Evolutionary conservation across 2,797 vertebrate genomes (phyloP).

Genomic region (Lepilemur septentrionalis): DNA sequence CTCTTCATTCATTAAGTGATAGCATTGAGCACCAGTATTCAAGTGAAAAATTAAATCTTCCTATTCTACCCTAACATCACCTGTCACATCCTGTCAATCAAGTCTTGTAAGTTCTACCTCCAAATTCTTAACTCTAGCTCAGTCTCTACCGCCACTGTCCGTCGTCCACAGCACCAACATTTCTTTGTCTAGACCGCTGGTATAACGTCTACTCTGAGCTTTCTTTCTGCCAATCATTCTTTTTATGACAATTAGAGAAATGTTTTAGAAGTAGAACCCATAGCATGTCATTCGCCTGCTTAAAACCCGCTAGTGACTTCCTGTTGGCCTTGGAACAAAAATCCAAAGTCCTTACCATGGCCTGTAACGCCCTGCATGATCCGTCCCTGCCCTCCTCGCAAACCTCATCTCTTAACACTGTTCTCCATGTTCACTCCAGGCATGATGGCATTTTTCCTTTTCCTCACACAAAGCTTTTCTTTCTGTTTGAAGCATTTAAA

Average conservation of each 20-base stretch:
- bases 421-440: not conserved
- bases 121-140: not conserved
- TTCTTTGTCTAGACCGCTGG: not conserved
- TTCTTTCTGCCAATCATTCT: not conserved
- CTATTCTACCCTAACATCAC: not conserved
- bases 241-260: not conserved
- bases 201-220: not conserved
- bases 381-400: not conserved
- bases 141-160: not conserved
- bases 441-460: not conserved
- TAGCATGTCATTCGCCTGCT: not conserved
- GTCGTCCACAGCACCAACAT: not conserved
- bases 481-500: not conserved
- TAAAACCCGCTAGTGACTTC: not conserved
- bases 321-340: not conserved
- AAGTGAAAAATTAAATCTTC: not conserved
- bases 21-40: not conserved
- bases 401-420: not conserved
- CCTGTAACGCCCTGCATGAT: accelerated
- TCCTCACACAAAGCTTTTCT: not conserved
- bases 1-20: not conserved
- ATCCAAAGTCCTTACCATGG: not conserved
- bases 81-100: not conserved
- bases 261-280: not conserved
- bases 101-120: not conserved